Evolutionary conservation across 2,113 vertebrate genomes (phyloP).

Genomic region (Anhinga rufa): DNA sequence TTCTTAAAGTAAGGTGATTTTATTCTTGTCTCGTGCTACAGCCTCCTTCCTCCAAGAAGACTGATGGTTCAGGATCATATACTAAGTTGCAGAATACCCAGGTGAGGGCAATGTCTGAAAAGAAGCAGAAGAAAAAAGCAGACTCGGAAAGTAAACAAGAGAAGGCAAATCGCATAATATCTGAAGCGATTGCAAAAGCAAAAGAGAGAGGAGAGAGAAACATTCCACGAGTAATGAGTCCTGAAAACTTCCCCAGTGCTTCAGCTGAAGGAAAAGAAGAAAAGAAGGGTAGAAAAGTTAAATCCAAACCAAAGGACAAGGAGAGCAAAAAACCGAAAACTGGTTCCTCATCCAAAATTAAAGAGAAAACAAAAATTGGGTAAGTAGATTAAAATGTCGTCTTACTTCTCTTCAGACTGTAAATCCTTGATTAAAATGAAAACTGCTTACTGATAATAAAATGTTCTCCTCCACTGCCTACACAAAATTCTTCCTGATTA

Average conservation of each 20-base stretch:
- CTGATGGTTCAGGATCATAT: constrained; percentile 87
- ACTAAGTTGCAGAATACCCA: constrained; percentile 88
- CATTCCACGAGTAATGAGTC: constrained; percentile 97
- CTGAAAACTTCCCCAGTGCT: constrained; percentile 93
- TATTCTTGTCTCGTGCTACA: constrained; percentile 37
- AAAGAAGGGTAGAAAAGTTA: constrained; percentile 82
- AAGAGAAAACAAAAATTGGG: constrained; percentile 96
- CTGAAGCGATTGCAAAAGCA: constrained; percentile 94
- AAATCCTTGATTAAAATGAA: constrained; percentile 8
- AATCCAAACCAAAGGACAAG: constrained; percentile 86
- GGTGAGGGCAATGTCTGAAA: constrained; percentile 86
- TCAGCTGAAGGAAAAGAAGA: constrained; percentile 82
- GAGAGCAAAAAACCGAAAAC: constrained; percentile 85
- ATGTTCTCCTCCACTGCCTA: constrained; percentile 5
- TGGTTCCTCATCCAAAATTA: constrained; percentile 83
- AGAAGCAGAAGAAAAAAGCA: constrained; percentile 80
- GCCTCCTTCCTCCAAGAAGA: constrained; percentile 91
- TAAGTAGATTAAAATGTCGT: constrained; percentile 67
- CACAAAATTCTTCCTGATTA: constrained; percentile 35
- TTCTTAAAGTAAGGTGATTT: neutral
- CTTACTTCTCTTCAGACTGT: neutral
- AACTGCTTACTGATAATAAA: constrained; percentile 16
- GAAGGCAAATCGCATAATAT: constrained; percentile 98
- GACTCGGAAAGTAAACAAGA: constrained; percentile 95
- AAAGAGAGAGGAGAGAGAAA: constrained; percentile 95